These are phyloP conservation scores for Adoxophyes honmai DNA, from an alignment of 1,140 invertebrate species.

Conservation along the genomic window DNA sequence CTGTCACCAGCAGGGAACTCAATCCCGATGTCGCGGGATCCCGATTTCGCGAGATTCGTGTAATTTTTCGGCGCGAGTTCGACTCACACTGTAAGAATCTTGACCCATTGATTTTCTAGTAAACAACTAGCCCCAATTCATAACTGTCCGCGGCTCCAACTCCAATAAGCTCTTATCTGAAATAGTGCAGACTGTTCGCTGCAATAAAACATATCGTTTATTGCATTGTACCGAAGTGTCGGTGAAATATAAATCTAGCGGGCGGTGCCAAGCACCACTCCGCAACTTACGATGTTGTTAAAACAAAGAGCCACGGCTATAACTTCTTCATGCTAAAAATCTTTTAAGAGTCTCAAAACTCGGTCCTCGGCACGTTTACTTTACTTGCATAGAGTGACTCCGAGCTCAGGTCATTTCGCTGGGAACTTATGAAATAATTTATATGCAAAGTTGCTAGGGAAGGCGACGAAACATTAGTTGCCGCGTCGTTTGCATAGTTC, in stretches of 20 bases:
- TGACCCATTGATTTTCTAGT: too few relatives aligned
- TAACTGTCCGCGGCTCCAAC: too few relatives aligned
- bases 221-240: not conserved
- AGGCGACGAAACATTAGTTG: not conserved
- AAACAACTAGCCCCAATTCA: too few relatives aligned
- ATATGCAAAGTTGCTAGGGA: constrained; percentile 7
- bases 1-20: too few relatives aligned
- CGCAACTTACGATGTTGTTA: constrained; percentile 4
- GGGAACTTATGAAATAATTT: constrained; percentile 8
- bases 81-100: too few relatives aligned
- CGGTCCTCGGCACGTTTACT: not conserved
- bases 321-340: constrained; percentile 10
- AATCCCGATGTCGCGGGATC: too few relatives aligned
- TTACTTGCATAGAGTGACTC: not conserved
- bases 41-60: too few relatives aligned
- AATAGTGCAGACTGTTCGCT: not conserved
- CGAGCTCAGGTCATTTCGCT: constrained; percentile 3
- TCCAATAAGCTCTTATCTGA: not conserved
- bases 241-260: not conserved
- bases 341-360: constrained; percentile 5
- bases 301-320: not conserved
- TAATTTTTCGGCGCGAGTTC: too few relatives aligned
- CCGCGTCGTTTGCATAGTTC: not conserved
- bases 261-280: not conserved
- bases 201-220: not conserved